phyloP scores from a whole-genome alignment of 2,113 vertebrate genomes.

The Coracopsis vasa region DNA sequence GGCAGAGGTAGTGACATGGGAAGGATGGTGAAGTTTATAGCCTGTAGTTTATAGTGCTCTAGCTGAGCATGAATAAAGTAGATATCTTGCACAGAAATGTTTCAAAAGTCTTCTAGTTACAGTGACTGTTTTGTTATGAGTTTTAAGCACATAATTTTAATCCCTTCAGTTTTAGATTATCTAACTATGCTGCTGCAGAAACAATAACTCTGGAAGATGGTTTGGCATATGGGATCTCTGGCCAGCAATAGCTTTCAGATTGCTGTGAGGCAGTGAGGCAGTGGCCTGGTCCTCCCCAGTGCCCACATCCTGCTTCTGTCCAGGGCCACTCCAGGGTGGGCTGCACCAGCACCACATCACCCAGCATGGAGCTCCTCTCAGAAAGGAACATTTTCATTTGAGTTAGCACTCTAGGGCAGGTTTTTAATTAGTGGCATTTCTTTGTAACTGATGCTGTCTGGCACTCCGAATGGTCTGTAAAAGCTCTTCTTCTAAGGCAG shows the following conservation, averaged over 20 bases:
- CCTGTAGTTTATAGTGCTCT: not conserved
- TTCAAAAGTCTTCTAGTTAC: not conserved
- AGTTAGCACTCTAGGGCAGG: not conserved
- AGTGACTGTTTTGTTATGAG: not conserved
- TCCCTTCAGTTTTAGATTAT: not conserved
- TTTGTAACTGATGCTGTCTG: not conserved
- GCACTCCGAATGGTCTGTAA: not conserved
- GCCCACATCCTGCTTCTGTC: not conserved
- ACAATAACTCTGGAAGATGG: not conserved
- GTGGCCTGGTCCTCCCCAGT: not conserved
- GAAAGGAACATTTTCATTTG: not conserved
- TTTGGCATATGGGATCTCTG: rapidly evolving
- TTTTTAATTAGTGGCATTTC: not conserved
- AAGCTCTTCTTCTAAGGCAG: not conserved
- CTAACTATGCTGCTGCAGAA: not conserved
- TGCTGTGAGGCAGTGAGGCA: rapidly evolving
- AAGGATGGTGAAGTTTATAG: not conserved
- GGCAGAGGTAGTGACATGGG: not conserved
- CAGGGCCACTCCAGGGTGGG: rapidly evolving
- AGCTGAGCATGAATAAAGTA: not conserved
- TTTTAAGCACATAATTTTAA: not conserved
- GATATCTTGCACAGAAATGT: not conserved
- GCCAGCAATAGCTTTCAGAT: rapidly evolving
- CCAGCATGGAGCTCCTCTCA: rapidly evolving
- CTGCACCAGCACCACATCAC: not conserved